A percentile compares a stretch with the other conserved stretches of the same genome.
Conservation (phyloP, 2,888 invertebrate genomes). For the Sepiola atlantica region DNA sequence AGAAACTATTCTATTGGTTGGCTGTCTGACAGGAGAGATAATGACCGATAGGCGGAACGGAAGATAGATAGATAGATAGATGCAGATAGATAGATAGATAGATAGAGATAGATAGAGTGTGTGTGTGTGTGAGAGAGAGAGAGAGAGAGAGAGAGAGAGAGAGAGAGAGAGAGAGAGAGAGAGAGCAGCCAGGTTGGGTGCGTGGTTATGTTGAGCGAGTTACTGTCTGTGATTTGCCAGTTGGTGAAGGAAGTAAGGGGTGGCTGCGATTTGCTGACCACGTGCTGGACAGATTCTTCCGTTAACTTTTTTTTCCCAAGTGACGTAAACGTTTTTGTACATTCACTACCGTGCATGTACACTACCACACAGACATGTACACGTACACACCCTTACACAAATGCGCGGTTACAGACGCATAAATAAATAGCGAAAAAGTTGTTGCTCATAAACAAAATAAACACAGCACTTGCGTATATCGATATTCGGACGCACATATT, state of each 20-base stretch:
- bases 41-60: not conserved
- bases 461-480: no score
- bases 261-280: not conserved
- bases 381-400: no score
- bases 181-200: not conserved
- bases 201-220: no score
- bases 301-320: not conserved
- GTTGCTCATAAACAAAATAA: no score
- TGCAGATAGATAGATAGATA: not conserved
- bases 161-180: not conserved
- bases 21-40: not conserved
- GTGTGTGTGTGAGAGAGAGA: no score
- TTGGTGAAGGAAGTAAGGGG: not conserved
- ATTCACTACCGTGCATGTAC: not conserved
- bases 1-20: not conserved
- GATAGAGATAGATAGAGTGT: not conserved
- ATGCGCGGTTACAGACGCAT: no score
- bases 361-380: no score
- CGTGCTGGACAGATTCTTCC: not conserved
- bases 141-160: constrained; percentile 11
- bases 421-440: no score
- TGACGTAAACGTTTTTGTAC: not conserved
- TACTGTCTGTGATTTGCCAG: constrained; percentile 2
- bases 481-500: no score
- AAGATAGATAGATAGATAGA: not conserved